phyloP scores from a whole-genome alignment of 2,113 vertebrate genomes.

The Scatophagus argus region DNA sequence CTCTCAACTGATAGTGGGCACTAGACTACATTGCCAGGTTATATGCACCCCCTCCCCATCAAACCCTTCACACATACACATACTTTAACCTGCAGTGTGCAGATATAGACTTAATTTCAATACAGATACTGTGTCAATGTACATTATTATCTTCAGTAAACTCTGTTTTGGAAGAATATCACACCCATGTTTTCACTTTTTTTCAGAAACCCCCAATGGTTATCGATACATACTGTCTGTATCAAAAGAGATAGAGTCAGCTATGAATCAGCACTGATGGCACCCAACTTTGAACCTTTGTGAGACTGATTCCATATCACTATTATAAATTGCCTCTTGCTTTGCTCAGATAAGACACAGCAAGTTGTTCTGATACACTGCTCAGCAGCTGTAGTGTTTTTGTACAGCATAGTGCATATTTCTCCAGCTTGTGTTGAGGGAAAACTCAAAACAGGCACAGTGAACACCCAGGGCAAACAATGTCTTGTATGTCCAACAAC shows the following conservation, averaged over 20 bases:
- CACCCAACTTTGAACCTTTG: slow-evolving; percentile 47
- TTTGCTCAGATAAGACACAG: slow-evolving; percentile 62
- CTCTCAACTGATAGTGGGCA: slow-evolving; percentile 65
- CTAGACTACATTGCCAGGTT: slow-evolving; percentile 55
- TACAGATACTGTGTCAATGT: slow-evolving; percentile 47
- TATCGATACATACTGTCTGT: slow-evolving; percentile 33
- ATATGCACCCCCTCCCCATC: slow-evolving; percentile 31
- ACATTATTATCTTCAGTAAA: slow-evolving; percentile 64
- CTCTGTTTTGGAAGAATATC: slow-evolving; percentile 55
- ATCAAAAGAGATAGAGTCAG: slow-evolving; percentile 41
- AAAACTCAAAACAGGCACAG: background rate
- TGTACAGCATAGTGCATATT: slow-evolving; percentile 9
- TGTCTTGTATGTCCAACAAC: background rate
- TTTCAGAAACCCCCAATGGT: slow-evolving; percentile 24
- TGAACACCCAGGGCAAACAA: background rate
- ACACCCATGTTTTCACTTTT: slow-evolving; percentile 49
- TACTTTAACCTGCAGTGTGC: slow-evolving; percentile 29
- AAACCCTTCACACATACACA: slow-evolving; percentile 19
- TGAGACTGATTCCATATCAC: slow-evolving; percentile 45
- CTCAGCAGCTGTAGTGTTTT: slow-evolving; percentile 26
- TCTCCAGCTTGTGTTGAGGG: slow-evolving; percentile 1
- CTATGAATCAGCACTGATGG: slow-evolving; percentile 57
- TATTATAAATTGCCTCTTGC: slow-evolving; percentile 52
- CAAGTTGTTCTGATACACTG: slow-evolving; percentile 33
- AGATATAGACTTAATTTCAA: slow-evolving; percentile 57